A percentile compares a stretch with the other conserved stretches of the same genome.
These are phyloP conservation scores for Hemicentrotus pulcherrimus DNA, from an alignment of 35 echinoderm and acorn worm genomes.

Conservation along the genomic window DNA sequence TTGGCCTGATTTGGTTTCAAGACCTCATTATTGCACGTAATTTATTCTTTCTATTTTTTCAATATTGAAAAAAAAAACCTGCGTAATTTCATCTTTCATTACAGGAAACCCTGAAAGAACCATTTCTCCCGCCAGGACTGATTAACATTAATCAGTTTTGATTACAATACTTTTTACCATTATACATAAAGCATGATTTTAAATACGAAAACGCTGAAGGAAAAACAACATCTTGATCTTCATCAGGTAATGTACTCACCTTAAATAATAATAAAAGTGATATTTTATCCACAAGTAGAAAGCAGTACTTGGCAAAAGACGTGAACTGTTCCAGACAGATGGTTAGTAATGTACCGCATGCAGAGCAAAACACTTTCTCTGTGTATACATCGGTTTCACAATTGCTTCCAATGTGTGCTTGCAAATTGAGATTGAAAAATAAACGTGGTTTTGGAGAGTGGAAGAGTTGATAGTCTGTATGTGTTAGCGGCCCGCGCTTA, in stretches of 20 bases:
- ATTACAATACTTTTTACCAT: no score
- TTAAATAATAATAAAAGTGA: slow-evolving; percentile 16
- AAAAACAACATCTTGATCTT: background rate
- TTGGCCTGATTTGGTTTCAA: no score
- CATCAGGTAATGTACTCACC: background rate
- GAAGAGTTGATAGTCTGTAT: slow-evolving; percentile 13
- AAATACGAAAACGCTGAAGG: no score
- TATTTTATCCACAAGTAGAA: background rate
- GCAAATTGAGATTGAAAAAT: slow-evolving; percentile 15
- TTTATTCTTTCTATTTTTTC: no score
- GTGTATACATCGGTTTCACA: slow-evolving; percentile 4
- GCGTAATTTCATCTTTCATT: no score
- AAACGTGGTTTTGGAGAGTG: background rate
- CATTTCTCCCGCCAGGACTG: no score
- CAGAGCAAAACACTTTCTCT: background rate
- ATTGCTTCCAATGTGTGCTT: background rate
- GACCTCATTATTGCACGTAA: no score
- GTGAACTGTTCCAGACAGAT: slow-evolving; percentile 40
- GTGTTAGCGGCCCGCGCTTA: slow-evolving; percentile 40
- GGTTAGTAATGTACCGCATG: background rate
- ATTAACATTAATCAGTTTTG: no score
- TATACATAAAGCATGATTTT: no score
- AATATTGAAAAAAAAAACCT: no score
- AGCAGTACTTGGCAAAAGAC: background rate
- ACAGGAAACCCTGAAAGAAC: no score